Base-by-base conservation (phyloP, 2,797 vertebrate genomes). In the Caiman crocodilus region DNA sequence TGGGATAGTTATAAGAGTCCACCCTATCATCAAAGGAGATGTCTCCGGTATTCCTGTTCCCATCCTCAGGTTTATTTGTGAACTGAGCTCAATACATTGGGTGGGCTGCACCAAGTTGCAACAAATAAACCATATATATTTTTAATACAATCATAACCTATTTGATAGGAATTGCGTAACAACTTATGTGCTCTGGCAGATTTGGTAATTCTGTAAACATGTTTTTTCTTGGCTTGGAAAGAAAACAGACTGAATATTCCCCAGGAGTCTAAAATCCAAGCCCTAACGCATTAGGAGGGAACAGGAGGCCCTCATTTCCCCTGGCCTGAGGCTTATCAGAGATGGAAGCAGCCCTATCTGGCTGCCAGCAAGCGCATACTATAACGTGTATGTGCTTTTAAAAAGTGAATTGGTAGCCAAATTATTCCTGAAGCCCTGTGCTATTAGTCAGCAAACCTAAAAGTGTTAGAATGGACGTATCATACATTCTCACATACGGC, bases 51-150 rank as follows among this genome's bases (percentile, higher is more conserved):
- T 69, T 63, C 18, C 6, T 61, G 26, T 26, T 65, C 28, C 23
- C 59, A 32, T 2, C 9, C 5, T 14, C 13, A 3, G 60, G 17
- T 79, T 79, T 63, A 50, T 25, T 26, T 61, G 25, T 15, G n/a
- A 57, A 75, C 5, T 0, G 0, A 10, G 25, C 4, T 3, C 59
- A 2, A 7, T 63, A 11, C 1, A 1, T 2, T 20, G 17, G 4
- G 4, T 57, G 42, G 9, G 42, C 8, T 1, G 0, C 58, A 18
- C 20, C 59, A 42, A 32, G 4, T n/a, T 57, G 20, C 32, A 12
- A 12, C 8, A 25, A 90, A 78, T 20, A 82, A 80, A 63, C 1
- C 6, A 12, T 11, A 4, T 3, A 1, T 6, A 14, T 8, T 30
- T 32, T 42, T 79, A 4, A 13, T 1, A 1, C 4, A 7, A 8